These are phyloP conservation scores for Dissostichus mawsoni DNA, from an alignment of 2,113 vertebrate genomes.

Conservation along the genomic window DNA sequence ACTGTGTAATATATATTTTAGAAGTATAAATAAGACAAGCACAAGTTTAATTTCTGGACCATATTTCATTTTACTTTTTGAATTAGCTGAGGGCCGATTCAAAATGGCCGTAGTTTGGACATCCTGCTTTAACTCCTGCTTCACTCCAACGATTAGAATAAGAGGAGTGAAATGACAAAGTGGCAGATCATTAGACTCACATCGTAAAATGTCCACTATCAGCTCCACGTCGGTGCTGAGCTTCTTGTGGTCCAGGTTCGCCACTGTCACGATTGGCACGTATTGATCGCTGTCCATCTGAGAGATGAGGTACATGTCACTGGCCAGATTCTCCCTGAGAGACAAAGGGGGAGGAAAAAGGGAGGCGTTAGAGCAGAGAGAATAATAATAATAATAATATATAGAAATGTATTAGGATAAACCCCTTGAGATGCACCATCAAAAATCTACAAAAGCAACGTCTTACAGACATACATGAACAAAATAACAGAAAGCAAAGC, in stretches of 20 bases:
- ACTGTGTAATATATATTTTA: too few relatives aligned
- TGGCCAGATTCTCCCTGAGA: constrained; percentile 96
- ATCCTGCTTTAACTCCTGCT: background rate
- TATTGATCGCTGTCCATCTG: constrained; percentile 99
- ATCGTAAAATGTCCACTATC: constrained; percentile 96
- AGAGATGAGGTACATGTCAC: constrained; percentile 99
- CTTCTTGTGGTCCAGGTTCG: constrained; percentile 99
- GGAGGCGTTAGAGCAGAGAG: background rate
- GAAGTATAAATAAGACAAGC: too few relatives aligned
- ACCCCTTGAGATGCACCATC: too few relatives aligned
- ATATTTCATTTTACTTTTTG: too few relatives aligned
- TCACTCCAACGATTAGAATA: background rate
- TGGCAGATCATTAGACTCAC: constrained; percentile 82
- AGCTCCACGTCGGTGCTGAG: constrained; percentile 97
- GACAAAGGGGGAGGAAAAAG: background rate
- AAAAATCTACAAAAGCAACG: too few relatives aligned
- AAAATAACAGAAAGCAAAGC: too few relatives aligned
- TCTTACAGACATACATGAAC: too few relatives aligned
- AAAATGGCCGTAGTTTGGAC: too few relatives aligned
- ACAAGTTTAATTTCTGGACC: too few relatives aligned
- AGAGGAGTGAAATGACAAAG: background rate
- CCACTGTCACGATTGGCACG: constrained; percentile 98
- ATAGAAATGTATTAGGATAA: too few relatives aligned
- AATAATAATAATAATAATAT: too few relatives aligned
- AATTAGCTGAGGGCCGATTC: too few relatives aligned